A percentile compares a stretch with the other conserved stretches of the same genome.
These are phyloP conservation scores for Tachysurus fulvidraco DNA, from an alignment of 2,113 vertebrate species.

Conservation along the genomic window DNA sequence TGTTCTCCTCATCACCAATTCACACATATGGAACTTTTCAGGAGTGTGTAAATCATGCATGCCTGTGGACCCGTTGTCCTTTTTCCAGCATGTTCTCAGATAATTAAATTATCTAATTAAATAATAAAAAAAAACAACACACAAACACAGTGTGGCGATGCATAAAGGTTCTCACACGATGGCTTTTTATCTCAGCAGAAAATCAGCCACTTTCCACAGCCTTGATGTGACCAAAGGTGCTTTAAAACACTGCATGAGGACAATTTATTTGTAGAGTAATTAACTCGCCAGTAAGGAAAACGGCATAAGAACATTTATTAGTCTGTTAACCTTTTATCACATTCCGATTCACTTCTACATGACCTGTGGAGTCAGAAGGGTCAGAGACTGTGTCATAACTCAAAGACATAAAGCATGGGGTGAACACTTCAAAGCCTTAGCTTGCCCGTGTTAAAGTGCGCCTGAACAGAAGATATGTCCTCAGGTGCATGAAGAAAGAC, in stretches of 20 bases:
- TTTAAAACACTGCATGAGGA: neutral
- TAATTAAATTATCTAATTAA: too few species aligned
- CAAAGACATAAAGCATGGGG: conserved; percentile 32
- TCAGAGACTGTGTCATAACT: neutral
- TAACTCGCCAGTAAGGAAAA: neutral
- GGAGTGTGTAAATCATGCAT: conserved; percentile 16
- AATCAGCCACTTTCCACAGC: neutral
- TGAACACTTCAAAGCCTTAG: conserved; percentile 45
- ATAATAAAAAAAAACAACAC: neutral
- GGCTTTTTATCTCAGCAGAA: neutral
- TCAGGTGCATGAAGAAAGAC: conserved; percentile 32
- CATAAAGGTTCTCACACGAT: neutral
- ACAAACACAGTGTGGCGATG: neutral
- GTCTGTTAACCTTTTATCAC: neutral
- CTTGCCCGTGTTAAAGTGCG: conserved; percentile 4
- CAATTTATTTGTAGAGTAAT: conserved; percentile 3
- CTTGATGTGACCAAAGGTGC: neutral
- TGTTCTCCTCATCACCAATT: conserved; percentile 16
- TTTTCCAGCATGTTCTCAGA: neutral
- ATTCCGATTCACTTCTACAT: neutral
- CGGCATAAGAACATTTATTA: neutral
- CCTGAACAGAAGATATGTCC: conserved; percentile 34
- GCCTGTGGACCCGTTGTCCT: neutral
- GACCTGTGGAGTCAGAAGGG: neutral
- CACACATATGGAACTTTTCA: conserved; percentile 19